These are phyloP conservation scores for Harlomillsia oculata DNA, from an alignment of 1,140 invertebrate species.

Conservation along the genomic window DNA sequence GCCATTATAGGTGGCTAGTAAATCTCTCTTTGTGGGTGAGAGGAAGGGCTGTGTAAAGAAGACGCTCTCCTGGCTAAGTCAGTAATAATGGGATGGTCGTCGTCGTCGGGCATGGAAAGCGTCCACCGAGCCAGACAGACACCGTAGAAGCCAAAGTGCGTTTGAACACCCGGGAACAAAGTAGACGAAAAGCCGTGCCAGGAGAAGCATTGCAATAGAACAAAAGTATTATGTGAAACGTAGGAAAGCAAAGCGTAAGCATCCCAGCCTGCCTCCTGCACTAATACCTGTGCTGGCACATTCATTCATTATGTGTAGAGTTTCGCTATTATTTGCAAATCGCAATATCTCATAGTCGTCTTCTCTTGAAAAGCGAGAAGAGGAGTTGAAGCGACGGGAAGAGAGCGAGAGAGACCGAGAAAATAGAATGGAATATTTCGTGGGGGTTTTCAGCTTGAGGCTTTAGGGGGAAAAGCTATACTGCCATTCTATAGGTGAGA, in stretches of 20 bases:
- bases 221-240: too few species aligned
- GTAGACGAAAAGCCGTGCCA: not conserved
- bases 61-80: slow-evolving; percentile 13
- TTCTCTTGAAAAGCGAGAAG: slow-evolving; percentile 1
- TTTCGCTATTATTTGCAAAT: slow-evolving; percentile 18
- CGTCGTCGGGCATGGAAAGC: too few species aligned
- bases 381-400: too few species aligned
- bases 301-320: slow-evolving; percentile 15
- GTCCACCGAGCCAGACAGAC: too few species aligned
- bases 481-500: slow-evolving; percentile 18
- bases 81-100: slow-evolving; percentile 15
- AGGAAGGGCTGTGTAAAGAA: slow-evolving; percentile 1
- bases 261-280: not conserved
- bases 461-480: not conserved
- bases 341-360: slow-evolving; percentile 13
- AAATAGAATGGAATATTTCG: slow-evolving; percentile 13
- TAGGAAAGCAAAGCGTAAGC: not conserved
- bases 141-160: too few species aligned
- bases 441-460: too few species aligned
- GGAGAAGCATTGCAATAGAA: too few species aligned
- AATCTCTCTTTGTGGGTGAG: slow-evolving; percentile 19
- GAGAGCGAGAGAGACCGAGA: too few species aligned
- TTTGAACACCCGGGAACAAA: slow-evolving; percentile 6
- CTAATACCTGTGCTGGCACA: not conserved
- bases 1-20: slow-evolving; percentile 10